Evolutionary conservation across 2,888 invertebrate species (phyloP).

Genomic region (Sussaba pulchella): DNA sequence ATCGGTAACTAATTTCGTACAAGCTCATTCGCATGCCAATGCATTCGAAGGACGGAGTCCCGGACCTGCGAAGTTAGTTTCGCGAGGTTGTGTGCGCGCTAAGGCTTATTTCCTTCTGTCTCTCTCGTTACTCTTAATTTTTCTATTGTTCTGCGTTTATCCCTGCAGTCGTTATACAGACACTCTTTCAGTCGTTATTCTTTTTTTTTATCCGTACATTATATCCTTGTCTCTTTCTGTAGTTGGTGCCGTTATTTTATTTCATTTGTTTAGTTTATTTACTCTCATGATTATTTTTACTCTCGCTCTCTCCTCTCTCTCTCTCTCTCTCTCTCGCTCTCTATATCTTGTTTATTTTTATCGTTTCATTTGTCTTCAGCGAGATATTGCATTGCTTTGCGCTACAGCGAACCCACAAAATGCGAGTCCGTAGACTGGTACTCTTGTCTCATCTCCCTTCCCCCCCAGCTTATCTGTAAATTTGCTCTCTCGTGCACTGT

Average conservation of each 20-base stretch:
- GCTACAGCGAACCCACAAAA: conserved; percentile 74
- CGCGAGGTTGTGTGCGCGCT: conserved; percentile 28
- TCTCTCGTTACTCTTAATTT: conserved; percentile 55
- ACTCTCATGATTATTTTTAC: too few species aligned
- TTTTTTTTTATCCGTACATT: conserved; percentile 55
- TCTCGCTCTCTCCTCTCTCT: neutral
- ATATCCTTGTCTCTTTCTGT: conserved; percentile 38
- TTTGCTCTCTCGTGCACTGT: conserved; percentile 50
- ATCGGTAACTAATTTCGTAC: conserved; percentile 80
- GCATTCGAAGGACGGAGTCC: conserved; percentile 13
- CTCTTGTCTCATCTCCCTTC: neutral
- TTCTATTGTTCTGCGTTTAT: conserved; percentile 65
- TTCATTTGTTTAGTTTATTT: conserved; percentile 1
- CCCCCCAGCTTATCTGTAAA: conserved; percentile 43
- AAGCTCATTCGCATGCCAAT: conserved; percentile 74
- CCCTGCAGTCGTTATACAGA: conserved; percentile 51
- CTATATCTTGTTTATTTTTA: conserved; percentile 3
- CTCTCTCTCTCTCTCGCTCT: conserved; percentile 12
- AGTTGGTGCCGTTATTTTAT: conserved; percentile 1
- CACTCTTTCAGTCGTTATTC: conserved; percentile 54
- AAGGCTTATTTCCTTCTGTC: conserved; percentile 28
- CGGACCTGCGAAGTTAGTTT: conserved; percentile 9
- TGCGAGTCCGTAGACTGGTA: conserved; percentile 77
- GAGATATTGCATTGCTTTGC: conserved; percentile 51
- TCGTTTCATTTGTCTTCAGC: conserved; percentile 53